Conservation (phyloP, 2,888 invertebrate genomes). For the Drosophila mercatorum region DNA sequence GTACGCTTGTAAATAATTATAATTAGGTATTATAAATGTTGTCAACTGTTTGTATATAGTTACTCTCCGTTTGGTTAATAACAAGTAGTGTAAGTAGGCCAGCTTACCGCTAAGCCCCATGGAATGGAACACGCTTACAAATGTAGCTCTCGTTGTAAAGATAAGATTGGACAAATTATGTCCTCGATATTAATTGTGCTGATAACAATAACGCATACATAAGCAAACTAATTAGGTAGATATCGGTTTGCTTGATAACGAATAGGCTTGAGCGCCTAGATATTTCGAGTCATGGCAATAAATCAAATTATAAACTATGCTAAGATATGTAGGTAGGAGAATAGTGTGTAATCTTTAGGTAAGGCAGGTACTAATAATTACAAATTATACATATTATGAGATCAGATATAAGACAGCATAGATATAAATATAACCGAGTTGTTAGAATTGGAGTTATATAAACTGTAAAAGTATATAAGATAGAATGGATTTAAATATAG, state of each 20-base stretch:
- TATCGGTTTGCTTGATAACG: neutral
- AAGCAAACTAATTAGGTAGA: slow-evolving; percentile 3
- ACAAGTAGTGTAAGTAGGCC: neutral
- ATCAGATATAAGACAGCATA: neutral
- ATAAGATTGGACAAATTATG: slow-evolving; percentile 2
- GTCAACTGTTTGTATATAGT: neutral
- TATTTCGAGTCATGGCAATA: neutral
- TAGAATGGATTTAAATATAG: no score
- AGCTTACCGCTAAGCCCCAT: neutral
- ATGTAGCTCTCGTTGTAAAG: neutral
- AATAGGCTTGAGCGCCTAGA: neutral
- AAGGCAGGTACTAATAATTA: neutral
- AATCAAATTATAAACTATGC: neutral
- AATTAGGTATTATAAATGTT: neutral
- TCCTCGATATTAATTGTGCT: slow-evolving; percentile 4
- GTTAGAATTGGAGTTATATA: neutral
- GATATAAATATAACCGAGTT: neutral
- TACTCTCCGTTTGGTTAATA: neutral
- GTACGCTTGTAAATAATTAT: slow-evolving; percentile 1
- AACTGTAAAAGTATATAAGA: neutral
- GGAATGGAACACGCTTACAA: neutral
- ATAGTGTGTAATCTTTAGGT: neutral
- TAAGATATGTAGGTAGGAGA: neutral
- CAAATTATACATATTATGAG: neutral
- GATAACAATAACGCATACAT: neutral